Evolutionary conservation across 2,797 vertebrate species (phyloP).

Genomic region (Heterohyrax brucei): DNA sequence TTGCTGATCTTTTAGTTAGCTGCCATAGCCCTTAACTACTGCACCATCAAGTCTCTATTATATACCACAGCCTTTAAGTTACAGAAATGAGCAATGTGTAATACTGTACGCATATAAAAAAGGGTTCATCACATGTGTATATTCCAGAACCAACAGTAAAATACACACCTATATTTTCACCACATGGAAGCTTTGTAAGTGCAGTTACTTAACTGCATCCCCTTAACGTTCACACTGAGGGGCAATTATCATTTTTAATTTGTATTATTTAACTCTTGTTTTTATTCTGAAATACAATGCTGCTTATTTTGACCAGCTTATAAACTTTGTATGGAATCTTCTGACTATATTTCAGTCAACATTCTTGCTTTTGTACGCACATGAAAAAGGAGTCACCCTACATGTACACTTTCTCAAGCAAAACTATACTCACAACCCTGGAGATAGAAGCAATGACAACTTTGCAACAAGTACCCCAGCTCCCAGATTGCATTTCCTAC

Average conservation of each 20-base stretch:
- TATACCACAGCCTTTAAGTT: slow-evolving; percentile 10
- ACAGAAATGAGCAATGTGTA: slow-evolving; percentile 27
- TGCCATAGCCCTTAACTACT: too few species aligned
- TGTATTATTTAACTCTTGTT: background rate
- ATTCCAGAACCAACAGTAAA: slow-evolving; percentile 26
- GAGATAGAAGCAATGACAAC: background rate
- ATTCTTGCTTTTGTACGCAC: background rate
- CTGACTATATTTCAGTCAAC: background rate
- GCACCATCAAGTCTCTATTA: background rate
- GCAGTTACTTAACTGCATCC: background rate
- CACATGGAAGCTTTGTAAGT: background rate
- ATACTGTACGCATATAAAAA: background rate
- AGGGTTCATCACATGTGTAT: background rate
- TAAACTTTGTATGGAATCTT: background rate
- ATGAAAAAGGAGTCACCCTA: background rate
- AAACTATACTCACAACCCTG: background rate
- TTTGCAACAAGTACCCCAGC: background rate
- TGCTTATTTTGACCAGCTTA: slow-evolving; percentile 57
- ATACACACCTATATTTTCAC: background rate
- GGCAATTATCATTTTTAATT: background rate
- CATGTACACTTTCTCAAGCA: background rate
- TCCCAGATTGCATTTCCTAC: background rate
- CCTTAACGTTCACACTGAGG: background rate
- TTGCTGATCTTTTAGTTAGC: too few species aligned
- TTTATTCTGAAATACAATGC: slow-evolving; percentile 51